Base-by-base conservation (phyloP, 2,113 vertebrate species). In the Syngnathus typhle region DNA sequence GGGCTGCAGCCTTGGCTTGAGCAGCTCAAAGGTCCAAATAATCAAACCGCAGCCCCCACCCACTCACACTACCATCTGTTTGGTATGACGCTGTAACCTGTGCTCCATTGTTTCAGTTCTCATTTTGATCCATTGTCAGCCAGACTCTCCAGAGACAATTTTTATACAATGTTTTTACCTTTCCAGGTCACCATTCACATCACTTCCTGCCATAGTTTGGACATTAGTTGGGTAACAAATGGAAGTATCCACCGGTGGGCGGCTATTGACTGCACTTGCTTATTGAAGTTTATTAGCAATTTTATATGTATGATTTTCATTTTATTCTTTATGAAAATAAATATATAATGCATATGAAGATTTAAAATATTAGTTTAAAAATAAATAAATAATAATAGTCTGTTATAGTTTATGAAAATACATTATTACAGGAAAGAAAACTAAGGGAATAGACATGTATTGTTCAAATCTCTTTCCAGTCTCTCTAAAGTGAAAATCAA, bases 91-190 rank as follows among this genome's bases (percentile, higher is more conserved):
- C 81, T 85, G 71, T 82, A 78, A 88, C 70, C 86, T 73, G 70
- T 78, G 65, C 16, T 80, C 91, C 82, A 93, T 94, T 94, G 93
- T 94, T 90, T 64, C 62, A 49, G 36, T 23, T 63, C 73, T 81
- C 81, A 87, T 88, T 91, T 92, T 92, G 90, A 92, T 90, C 90
- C 83, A 92, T 92, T 92, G 91, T 92, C 86, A 83, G 56, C 55
- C 61, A 65, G 68, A 78, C 82, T 89, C 91, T 88, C 83, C 82
- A 74, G 89, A 85, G 85, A 85, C 87, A 44, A 67, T 72, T 67
- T 79, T 81, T 56, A 82, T 73, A 85, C 87, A 91, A 83, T 84
- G 75, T 84, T 87, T 84, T 76, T 80, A 75, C 65, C 64, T 79
- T 78, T 77, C 72, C 80, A 68, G 84, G 84, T 84, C 80, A 82